Base-by-base conservation (phyloP, 1,140 invertebrate species). In the Dryas iulia region DNA sequence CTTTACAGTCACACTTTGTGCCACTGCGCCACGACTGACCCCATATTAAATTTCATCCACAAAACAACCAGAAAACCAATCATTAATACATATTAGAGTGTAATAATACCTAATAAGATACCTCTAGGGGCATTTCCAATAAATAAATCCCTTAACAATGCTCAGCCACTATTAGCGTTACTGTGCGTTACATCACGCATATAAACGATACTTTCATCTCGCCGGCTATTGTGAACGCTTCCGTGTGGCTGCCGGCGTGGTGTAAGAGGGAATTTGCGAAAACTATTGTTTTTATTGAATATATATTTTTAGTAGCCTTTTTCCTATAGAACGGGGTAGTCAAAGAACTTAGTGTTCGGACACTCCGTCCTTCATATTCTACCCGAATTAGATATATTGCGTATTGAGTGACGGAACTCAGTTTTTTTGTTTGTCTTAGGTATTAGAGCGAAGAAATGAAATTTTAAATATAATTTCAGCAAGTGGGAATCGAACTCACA, bases 171-270 rank as follows among this genome's bases (percentile, higher is more conserved):
- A 86, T 87, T 88, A 85, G 81, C 28, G 61, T 63, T 58, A 31
- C 56, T 31, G 64, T 70, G 71, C 31, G 78, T 86, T 82, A 86
- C 84, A 84, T 84, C 77, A 85, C 82, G 84, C 81, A 84, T 87
- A 89, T 82, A 84, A 86, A 73, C 66, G 78, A 69, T 47, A 76
- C 84, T 89, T 89, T 89, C 81, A 89, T 89, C 86, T 89, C 58
- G 71, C 86, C 86, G 86, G 56, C 86, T 66, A 87, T 89, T 89
- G 86, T 89, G 77, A 64, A 64, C 69, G 68, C 83, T 86, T 86
- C 83, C 83, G 84, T 79, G 74, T 83, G 35, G 35, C 10, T 12
- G 57, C 26, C 14, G 2, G 52, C 58, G 54, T 60, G 74, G 60
- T 12, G 18, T 70, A 76, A 76, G 33, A 60, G 39, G 21, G 7